Evolutionary conservation across 2,113 vertebrate species (phyloP).

Genomic region (Bombycilla garrulus): DNA sequence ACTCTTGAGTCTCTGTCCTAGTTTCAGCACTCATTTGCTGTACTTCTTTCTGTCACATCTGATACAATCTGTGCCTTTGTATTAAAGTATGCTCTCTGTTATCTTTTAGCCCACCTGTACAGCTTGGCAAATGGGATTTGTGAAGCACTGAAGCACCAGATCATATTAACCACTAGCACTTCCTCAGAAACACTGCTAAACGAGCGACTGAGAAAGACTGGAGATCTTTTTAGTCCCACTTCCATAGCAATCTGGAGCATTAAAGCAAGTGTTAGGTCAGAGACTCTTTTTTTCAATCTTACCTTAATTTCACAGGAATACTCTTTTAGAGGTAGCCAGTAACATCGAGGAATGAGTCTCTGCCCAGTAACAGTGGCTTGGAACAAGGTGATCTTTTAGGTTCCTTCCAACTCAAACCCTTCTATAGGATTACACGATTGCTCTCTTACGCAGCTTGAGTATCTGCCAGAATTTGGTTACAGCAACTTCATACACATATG

Average conservation of each 20-base stretch:
- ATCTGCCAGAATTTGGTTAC: background rate
- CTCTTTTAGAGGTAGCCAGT: background rate
- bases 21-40: background rate
- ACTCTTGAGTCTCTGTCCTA: background rate
- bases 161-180: background rate
- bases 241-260: background rate
- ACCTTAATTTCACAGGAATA: background rate
- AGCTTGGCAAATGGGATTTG: background rate
- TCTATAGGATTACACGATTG: background rate
- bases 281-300: background rate
- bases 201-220: background rate
- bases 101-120: background rate
- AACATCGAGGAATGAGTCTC: background rate
- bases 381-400: background rate
- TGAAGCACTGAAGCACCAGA: background rate
- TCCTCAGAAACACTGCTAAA: background rate
- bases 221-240: background rate
- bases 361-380: background rate
- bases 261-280: background rate
- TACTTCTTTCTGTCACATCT: background rate
- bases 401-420: background rate
- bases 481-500: background rate
- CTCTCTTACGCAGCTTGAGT: background rate
- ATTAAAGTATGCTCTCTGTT: background rate
- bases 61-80: background rate